These are phyloP conservation scores for Ceyx erithaca DNA, from an alignment of 2,797 vertebrate species.

Conservation along the genomic window DNA sequence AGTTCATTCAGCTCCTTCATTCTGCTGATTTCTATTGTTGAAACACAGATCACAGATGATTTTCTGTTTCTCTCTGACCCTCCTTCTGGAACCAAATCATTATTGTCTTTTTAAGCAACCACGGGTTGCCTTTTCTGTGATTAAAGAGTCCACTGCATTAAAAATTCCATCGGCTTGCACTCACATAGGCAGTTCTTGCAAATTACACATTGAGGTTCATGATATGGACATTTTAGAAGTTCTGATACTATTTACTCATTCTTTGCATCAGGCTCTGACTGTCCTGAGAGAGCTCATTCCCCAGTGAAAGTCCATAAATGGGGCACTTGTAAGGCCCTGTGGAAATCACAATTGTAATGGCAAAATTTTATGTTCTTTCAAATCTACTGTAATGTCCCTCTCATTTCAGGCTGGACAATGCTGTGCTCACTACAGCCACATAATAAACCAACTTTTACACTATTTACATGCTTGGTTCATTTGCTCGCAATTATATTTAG, in stretches of 20 bases:
- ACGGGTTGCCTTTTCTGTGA: background rate
- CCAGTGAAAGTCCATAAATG: background rate
- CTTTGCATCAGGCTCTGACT: background rate
- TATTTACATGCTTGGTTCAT: background rate
- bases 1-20: background rate
- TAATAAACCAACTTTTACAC: conserved; percentile 1
- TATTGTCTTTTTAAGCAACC: background rate
- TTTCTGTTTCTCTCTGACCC: background rate
- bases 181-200: background rate
- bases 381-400: background rate
- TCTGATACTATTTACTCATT: background rate
- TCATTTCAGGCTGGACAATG: background rate
- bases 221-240: background rate
- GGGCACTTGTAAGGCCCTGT: background rate
- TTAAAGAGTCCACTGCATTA: background rate
- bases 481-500: background rate
- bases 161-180: background rate
- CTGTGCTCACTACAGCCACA: background rate
- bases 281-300: background rate
- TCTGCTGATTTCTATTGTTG: background rate
- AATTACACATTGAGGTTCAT: background rate
- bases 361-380: background rate
- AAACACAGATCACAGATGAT: background rate
- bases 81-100: background rate
- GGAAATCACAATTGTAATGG: background rate